Base-by-base conservation (phyloP, 2,888 invertebrate species). In the Acheta domesticus region DNA sequence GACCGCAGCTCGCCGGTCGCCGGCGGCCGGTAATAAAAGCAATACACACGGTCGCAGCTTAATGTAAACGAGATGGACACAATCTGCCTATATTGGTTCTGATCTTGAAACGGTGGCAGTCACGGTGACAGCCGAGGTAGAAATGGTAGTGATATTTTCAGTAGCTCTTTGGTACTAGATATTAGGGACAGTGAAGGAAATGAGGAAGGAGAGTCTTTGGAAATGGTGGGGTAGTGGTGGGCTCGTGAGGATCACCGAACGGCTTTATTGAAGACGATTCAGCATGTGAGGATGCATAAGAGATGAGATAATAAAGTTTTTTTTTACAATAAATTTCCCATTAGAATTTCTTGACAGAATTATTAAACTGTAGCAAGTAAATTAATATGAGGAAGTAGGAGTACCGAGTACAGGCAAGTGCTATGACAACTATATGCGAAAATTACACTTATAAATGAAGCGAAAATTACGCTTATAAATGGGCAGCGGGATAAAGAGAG, bases 11-110 rank as follows among this genome's bases (percentile, higher is more conserved):
- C 16, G 5, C 16, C 62, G 62, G 16, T 62, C 62, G n/a, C 62
- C 62, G 4, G 62, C 62, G 16, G 62, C 62, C 62, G 62, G n/a
- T 62, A 62, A 62, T 62, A 62, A 62, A 62, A 62, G 62, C 62
- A 62, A 62, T 62, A 62, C n/a, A 62, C 62, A 62, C 62, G 62
- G 62, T 62, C 62, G 62, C 62, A 62, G 62, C 62, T 62, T 62
- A 62, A 62, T 62, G 62, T 62, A 62, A 62, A 62, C 62, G 62
- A 62, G 62, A 62, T 62, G 62, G 62, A 62, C 62, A 62, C 62
- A 62, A 62, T 62, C 62, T 62, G 62, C n/a, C 62, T 62, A 11
- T 62, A 62, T 62, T 62, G 62, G 62, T 62, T 62, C 62, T 62
- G 62, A 62, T 62, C 62, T 62, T 62, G 62, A 62, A 62, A 62